These are phyloP conservation scores for Plecturocebus donacophilus DNA, from an alignment of 2,113 vertebrate species.

Conservation along the genomic window DNA sequence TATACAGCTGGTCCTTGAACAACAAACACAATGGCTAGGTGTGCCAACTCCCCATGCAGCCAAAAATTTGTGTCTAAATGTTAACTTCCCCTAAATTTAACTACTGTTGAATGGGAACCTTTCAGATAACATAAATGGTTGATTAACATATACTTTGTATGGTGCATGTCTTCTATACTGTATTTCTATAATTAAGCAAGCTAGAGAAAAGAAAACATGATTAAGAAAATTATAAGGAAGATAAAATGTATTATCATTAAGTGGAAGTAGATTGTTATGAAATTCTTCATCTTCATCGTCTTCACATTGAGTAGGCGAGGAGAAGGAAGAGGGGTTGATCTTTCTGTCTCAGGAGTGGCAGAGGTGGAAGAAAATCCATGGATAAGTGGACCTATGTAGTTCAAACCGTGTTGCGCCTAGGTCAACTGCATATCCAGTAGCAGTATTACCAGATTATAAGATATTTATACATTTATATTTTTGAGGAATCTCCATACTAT, in stretches of 20 bases:
- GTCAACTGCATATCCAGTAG: not conserved
- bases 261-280: not conserved
- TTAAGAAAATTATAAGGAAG: not conserved
- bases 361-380: not conserved
- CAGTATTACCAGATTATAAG: not conserved
- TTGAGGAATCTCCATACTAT: not conserved
- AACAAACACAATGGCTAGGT: no score
- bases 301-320: not conserved
- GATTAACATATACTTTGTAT: not conserved
- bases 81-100: not conserved
- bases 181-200: not conserved
- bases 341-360: not conserved
- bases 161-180: not conserved
- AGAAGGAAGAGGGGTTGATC: not conserved
- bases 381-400: not conserved
- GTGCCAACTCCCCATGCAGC: not conserved
- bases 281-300: not conserved
- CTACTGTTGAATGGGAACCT: not conserved
- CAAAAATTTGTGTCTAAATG: not conserved
- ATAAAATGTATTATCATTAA: not conserved
- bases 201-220: not conserved
- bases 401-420: not conserved
- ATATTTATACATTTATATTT: not conserved
- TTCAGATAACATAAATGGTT: not conserved
- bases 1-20: not conserved